These are phyloP conservation scores for Caenorhabditis sulstoni DNA, from an alignment of 2,888 invertebrate species.

Conservation along the genomic window DNA sequence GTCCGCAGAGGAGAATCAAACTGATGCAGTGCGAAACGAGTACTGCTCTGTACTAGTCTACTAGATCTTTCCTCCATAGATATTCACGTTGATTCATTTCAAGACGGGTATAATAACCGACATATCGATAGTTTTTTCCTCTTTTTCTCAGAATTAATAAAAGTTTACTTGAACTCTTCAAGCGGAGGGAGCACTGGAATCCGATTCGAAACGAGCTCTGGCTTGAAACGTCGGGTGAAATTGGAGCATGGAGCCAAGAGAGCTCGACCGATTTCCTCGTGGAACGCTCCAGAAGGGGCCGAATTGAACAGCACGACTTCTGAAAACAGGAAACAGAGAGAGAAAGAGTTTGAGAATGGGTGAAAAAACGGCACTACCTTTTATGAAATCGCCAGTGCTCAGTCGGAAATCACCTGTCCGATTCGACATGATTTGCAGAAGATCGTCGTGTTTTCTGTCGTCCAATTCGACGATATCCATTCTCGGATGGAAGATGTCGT, in stretches of 20 bases:
- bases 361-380: constrained; percentile 15
- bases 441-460: constrained; percentile 47
- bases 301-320: constrained; percentile 45
- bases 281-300: constrained; percentile 13
- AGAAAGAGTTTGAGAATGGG: not conserved
- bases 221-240: constrained; percentile 20
- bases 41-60: constrained; percentile 48
- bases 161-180: constrained; percentile 27
- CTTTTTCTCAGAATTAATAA: constrained; percentile 3
- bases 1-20: constrained; percentile 60
- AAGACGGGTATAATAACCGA: constrained; percentile 23
- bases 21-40: constrained; percentile 68
- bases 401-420: constrained; percentile 44
- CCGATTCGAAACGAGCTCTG: constrained; percentile 34
- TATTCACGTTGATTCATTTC: constrained; percentile 16
- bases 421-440: constrained; percentile 47
- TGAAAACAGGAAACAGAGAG: not conserved
- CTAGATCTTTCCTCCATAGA: not conserved
- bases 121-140: constrained; percentile 40
- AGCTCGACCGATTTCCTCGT: constrained; percentile 42
- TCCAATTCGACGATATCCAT: constrained; percentile 55
- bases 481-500: constrained; percentile 46
- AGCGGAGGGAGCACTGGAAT: constrained; percentile 13
- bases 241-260: constrained; percentile 42
- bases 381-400: constrained; percentile 54